phyloP scores from a whole-genome alignment of 2,113 vertebrate genomes.

The Salvelinus alpinus region DNA sequence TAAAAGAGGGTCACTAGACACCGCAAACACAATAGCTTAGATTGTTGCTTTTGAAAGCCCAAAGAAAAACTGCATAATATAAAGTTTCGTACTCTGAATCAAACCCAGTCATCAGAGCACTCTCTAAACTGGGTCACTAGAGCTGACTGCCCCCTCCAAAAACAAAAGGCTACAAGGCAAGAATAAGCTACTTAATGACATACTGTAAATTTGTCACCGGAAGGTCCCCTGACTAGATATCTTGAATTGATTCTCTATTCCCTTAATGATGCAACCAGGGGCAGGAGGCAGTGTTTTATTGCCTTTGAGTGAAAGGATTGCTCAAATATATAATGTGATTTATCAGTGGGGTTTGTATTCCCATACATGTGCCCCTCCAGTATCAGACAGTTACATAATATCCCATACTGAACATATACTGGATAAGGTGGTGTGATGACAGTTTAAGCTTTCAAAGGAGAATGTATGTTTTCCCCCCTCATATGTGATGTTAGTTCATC shows the following conservation, averaged over 20 bases:
- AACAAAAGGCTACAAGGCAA: too few species aligned
- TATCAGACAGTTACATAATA: too few species aligned
- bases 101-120: not conserved
- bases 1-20: not conserved
- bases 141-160: not conserved
- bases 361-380: too few species aligned
- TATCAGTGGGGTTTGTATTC: too few species aligned
- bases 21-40: not conserved
- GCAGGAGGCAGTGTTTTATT: not conserved
- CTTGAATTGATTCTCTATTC: not conserved
- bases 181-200: too few species aligned
- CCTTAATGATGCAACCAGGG: too few species aligned
- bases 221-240: not conserved
- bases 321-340: too few species aligned
- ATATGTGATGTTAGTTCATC: not conserved
- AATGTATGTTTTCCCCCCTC: not conserved
- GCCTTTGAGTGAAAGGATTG: not conserved
- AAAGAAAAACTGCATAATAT: not conserved
- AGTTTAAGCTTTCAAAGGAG: not conserved
- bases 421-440: not conserved
- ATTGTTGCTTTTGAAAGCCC: conserved; percentile 1
- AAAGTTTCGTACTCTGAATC: conserved; percentile 4
- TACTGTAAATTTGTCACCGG: too few species aligned
- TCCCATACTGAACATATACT: too few species aligned
- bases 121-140: not conserved